A percentile compares a stretch with the other conserved stretches of the same genome.
Conservation (phyloP, 2,797 vertebrate species). For the Pogonophryne albipinna region DNA sequence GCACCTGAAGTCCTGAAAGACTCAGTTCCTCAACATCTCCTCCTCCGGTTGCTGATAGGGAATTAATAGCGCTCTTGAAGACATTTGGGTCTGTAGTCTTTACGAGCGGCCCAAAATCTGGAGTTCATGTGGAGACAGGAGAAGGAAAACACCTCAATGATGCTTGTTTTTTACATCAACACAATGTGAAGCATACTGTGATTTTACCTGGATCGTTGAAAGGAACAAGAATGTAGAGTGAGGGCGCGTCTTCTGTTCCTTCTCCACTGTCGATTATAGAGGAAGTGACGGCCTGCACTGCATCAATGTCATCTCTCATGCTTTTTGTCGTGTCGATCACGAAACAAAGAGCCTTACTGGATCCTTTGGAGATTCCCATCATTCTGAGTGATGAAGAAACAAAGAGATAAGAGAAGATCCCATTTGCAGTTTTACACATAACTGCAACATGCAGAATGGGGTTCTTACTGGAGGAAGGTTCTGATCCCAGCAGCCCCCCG, state of each 20-base stretch:
- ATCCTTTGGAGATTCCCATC: slow-evolving; percentile 56
- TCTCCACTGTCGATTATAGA: slow-evolving; percentile 53
- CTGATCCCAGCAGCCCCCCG: slow-evolving; percentile 57
- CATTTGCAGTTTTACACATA: background rate
- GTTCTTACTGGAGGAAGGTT: slow-evolving; percentile 67
- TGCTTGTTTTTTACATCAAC: background rate
- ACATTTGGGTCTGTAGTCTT: slow-evolving; percentile 54
- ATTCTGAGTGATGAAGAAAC: slow-evolving; percentile 9
- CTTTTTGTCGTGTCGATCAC: slow-evolving; percentile 73
- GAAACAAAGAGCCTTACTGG: slow-evolving; percentile 65
- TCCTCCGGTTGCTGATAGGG: slow-evolving; percentile 50
- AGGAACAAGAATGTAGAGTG: slow-evolving; percentile 68
- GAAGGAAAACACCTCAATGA: background rate
- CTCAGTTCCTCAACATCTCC: slow-evolving; percentile 61
- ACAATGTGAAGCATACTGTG: background rate
- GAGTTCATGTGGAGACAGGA: background rate
- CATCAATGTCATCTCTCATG: slow-evolving; percentile 62
- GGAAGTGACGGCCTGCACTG: slow-evolving; percentile 34
- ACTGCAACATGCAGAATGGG: background rate
- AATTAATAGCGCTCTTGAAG: slow-evolving; percentile 43
- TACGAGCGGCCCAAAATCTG: slow-evolving; percentile 66
- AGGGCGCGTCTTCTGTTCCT: slow-evolving; percentile 59
- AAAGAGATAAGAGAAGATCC: background rate
- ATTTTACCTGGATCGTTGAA: slow-evolving; percentile 72
- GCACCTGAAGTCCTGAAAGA: slow-evolving; percentile 75